Evolutionary conservation across 2,113 vertebrate genomes (phyloP).

Genomic region (Globicephala melas): DNA sequence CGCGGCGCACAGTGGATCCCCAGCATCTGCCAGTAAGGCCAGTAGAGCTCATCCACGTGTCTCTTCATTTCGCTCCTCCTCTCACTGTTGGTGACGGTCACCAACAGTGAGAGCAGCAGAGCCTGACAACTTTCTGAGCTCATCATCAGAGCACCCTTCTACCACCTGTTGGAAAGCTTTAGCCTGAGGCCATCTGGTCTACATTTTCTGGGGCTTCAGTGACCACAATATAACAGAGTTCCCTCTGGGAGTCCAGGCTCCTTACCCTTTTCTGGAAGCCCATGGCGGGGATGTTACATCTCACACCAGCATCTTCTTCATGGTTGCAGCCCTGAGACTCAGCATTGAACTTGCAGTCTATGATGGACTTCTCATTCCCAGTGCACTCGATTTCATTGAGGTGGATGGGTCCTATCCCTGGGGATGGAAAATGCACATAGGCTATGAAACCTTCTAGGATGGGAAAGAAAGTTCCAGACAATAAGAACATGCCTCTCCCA

Average conservation of each 20-base stretch:
- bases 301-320: constrained; percentile 92
- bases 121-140: neutral
- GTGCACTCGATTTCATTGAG: constrained; percentile 93
- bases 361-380: constrained; percentile 94
- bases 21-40: neutral
- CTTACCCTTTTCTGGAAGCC: constrained; percentile 95
- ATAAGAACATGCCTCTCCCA: neutral
- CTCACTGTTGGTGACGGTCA: neutral
- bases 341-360: constrained; percentile 92
- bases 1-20: rapidly evolving
- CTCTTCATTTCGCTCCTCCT: neutral
- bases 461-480: neutral
- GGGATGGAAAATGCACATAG: neutral
- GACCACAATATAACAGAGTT: neutral
- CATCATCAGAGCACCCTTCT: neutral
- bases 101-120: neutral
- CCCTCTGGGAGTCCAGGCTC: neutral
- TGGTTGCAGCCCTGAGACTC: constrained; percentile 92
- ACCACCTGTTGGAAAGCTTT: neutral
- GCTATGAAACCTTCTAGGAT: neutral
- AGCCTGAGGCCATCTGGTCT: neutral
- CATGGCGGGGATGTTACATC: constrained; percentile 95
- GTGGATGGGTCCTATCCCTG: constrained; percentile 96
- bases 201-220: neutral
- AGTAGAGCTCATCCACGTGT: rapidly evolving